phyloP scores from a whole-genome alignment of 1,140 invertebrate genomes.

The Globodera ellingtonae region DNA sequence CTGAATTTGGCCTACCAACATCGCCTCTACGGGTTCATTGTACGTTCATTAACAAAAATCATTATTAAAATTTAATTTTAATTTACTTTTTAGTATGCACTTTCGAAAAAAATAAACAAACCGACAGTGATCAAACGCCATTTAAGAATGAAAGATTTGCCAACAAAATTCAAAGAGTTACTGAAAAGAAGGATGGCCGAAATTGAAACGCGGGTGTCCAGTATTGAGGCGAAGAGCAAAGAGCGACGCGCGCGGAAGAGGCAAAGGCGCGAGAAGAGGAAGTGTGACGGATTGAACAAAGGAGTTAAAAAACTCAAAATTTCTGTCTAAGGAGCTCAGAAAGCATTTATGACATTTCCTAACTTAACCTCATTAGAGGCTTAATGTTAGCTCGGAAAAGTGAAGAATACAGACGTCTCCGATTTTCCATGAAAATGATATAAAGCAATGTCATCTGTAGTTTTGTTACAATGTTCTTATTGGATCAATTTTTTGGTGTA shows the following conservation, averaged over 20 bases:
- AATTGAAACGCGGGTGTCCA: background rate
- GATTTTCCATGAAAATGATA: no score
- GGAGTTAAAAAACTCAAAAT: background rate
- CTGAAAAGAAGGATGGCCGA: background rate
- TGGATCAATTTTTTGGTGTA: background rate
- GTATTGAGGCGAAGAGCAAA: background rate
- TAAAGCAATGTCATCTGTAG: background rate
- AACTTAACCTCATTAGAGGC: no score
- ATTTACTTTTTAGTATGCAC: background rate
- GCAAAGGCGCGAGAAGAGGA: background rate
- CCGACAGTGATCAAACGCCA: background rate
- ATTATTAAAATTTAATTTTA: background rate
- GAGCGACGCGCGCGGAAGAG: background rate
- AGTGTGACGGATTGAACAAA: background rate
- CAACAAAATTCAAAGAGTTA: background rate
- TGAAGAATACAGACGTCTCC: no score
- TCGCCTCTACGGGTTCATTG: background rate
- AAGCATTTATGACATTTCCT: no score
- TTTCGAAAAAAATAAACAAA: background rate
- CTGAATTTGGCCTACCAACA: slow-evolving; percentile 19
- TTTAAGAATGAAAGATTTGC: background rate
- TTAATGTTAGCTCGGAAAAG: no score
- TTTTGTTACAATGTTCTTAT: background rate
- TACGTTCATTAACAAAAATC: background rate
- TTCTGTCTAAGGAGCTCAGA: background rate